Conservation (phyloP, 1,140 invertebrate species). For the Drosophila miranda region DNA sequence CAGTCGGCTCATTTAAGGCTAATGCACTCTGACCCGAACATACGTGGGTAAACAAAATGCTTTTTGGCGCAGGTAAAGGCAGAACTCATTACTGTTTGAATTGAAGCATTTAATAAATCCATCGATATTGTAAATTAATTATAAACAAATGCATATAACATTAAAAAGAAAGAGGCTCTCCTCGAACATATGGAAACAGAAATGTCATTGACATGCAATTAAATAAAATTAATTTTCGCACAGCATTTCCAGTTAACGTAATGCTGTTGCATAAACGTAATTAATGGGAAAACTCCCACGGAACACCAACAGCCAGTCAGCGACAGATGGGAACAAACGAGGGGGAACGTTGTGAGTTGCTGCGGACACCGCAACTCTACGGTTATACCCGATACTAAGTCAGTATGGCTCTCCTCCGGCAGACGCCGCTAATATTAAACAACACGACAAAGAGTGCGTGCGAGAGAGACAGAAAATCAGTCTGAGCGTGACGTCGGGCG, state of each 20-base stretch:
- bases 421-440: too few relatives aligned
- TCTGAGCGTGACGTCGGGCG: too few relatives aligned
- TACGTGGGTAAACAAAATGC: too few relatives aligned
- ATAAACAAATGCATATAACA: conserved; percentile 27
- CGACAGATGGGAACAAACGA: background rate
- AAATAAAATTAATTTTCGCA: conserved; percentile 70
- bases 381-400: too few relatives aligned
- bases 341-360: too few relatives aligned
- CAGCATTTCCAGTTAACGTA: conserved; percentile 16
- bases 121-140: conserved; percentile 50
- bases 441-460: too few relatives aligned
- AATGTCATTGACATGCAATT: conserved; percentile 73
- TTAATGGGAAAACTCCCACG: conserved; percentile 17
- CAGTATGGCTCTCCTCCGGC: too few relatives aligned
- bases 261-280: conserved; percentile 29
- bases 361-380: too few relatives aligned
- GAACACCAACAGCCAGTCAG: conserved; percentile 16
- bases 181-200: conserved; percentile 49
- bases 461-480: too few relatives aligned
- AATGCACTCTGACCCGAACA: conserved; percentile 67
- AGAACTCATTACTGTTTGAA: background rate
- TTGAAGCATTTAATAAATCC: conserved; percentile 42
- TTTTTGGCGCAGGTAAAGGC: too few relatives aligned
- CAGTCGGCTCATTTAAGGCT: conserved; percentile 63
- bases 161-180: background rate